phyloP scores from a whole-genome alignment of 2,888 invertebrate species.

The Andrena camellia region DNA sequence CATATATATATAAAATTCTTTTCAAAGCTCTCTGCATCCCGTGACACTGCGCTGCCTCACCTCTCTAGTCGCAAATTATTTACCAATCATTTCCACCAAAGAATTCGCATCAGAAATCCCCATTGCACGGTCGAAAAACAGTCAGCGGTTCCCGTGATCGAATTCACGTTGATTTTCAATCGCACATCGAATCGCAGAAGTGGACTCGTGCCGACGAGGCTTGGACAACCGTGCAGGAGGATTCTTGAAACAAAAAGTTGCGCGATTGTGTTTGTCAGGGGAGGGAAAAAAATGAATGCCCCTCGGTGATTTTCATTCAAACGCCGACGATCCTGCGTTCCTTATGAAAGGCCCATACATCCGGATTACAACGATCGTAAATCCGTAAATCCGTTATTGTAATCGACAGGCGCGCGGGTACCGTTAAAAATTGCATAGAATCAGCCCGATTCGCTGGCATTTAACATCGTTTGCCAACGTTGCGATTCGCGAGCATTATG shows the following conservation, averaged over 20 bases:
- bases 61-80: too few relatives aligned
- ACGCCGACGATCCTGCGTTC: neutral
- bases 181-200: neutral
- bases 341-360: slow-evolving; percentile 11
- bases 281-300: slow-evolving; percentile 5
- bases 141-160: too few relatives aligned
- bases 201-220: neutral
- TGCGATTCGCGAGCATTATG: slow-evolving; percentile 25
- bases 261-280: neutral
- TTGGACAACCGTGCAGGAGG: neutral
- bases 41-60: too few relatives aligned
- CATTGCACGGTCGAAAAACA: too few relatives aligned
- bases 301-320: neutral
- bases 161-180: neutral
- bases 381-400: slow-evolving; percentile 35
- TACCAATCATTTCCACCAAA: too few relatives aligned
- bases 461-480: slow-evolving; percentile 38
- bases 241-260: slow-evolving; percentile 4
- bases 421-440: slow-evolving; percentile 20
- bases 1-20: too few relatives aligned
- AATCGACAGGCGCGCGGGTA: slow-evolving; percentile 21
- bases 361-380: slow-evolving; percentile 17
- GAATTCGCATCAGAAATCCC: too few relatives aligned
- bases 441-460: slow-evolving; percentile 18
- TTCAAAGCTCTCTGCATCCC: too few relatives aligned